Percentiles rank a stretch among this genome's conserved stretches.
These are phyloP conservation scores for Chionomys nivalis DNA, from an alignment of 2,113 vertebrate species.

Conservation along the genomic window DNA sequence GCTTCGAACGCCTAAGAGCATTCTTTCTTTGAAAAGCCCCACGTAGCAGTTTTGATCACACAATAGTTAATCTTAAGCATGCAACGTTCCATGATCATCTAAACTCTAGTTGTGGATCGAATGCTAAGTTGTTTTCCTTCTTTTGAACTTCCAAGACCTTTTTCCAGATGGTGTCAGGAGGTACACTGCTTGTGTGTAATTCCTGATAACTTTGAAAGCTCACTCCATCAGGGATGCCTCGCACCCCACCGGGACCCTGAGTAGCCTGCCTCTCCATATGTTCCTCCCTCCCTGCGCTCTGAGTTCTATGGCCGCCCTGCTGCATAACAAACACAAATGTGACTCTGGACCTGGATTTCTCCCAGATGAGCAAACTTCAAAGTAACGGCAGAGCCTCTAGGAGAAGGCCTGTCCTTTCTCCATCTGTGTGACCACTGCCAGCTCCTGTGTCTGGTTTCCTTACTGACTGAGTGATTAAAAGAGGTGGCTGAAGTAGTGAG, in stretches of 20 bases:
- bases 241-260: constrained; percentile 82
- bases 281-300: constrained; percentile 70
- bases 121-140: constrained; percentile 64
- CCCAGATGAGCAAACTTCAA: constrained; percentile 86
- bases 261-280: constrained; percentile 85
- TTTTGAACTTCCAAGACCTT: constrained; percentile 75
- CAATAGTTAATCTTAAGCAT: constrained; percentile 39
- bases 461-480: constrained; percentile 42
- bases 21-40: constrained; percentile 1
- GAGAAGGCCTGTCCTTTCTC: constrained; percentile 80
- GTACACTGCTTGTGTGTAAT: constrained; percentile 71
- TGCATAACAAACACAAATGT: constrained; percentile 85
- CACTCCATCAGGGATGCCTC: constrained; percentile 79
- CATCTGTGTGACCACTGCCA: constrained; percentile 73
- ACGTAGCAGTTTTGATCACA: neutral
- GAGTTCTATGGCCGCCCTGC: constrained; percentile 80
- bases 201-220: constrained; percentile 84
- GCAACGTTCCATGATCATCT: constrained; percentile 28
- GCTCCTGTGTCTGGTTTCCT: constrained; percentile 60
- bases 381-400: constrained; percentile 76
- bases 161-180: constrained; percentile 79
- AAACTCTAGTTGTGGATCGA: constrained; percentile 45
- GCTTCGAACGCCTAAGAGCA: neutral
- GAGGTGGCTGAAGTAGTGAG: neutral
- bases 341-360: constrained; percentile 82